Base-by-base conservation (phyloP, 1,140 invertebrate genomes). In the Ceratina japonica region DNA sequence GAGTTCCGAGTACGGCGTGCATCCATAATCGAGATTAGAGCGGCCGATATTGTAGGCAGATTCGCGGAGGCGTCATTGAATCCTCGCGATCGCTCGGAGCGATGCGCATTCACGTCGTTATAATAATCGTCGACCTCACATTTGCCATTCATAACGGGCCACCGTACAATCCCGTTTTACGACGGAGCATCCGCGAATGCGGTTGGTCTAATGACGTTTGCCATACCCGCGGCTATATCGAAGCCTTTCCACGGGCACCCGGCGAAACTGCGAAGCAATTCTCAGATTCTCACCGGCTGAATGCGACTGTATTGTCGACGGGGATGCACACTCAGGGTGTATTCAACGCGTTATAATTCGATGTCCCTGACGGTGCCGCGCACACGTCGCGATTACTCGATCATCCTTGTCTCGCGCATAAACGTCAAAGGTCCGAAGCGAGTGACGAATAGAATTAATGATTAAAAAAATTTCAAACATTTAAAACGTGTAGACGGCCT, bases 121-220 rank as follows among this genome's bases (percentile, higher is more conserved):
- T 79, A 74, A 79, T 79, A 79, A 79, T 79, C 77, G 77, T 58
- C 77, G 63, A 74, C 62, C 77, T 73, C 62, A 59, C 77, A 73
- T 79, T 74, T 79, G 54, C 77, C 77, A 79, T 79, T 79, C 71
- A 66, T 73, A 79, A 74, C 71, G 71, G 70, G 44, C 52, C 37
- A 37, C 62, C 62, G 77, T 73, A 73, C 77, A 73, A 73, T 73
- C 59, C 52, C 71, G 71, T 74, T 79, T 73, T 74, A 73, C 77
- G 77, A 74, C 31, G 62, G 24, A 79, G 61, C 77, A 79, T 79
- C 79, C 64, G 75, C 79, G 73, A 83, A 83, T 83, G 73, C 69
- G 75, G 79, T 82, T 73, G 75, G 62, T 81, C 63, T 86, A 84
- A 86, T 86, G 85, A 83, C 86, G 73, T 84, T 86, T 86, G 82